These are phyloP conservation scores for Helicoverpa assulta DNA, from an alignment of 2,888 invertebrate genomes.

Conservation along the genomic window DNA sequence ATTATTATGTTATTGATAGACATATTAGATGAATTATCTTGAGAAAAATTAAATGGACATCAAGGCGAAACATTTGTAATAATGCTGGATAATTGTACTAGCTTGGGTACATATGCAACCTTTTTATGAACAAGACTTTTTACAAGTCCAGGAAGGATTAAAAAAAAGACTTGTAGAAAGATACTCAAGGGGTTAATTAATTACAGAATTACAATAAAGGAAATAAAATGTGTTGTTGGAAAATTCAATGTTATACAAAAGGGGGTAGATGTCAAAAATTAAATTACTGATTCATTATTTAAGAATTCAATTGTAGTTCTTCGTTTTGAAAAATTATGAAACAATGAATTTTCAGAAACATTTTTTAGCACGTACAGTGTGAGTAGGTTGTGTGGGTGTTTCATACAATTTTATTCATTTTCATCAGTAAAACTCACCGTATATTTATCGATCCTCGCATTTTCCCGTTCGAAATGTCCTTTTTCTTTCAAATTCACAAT, in stretches of 20 bases:
- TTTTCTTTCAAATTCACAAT: constrained; percentile 85
- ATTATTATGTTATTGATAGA: constrained; percentile 51
- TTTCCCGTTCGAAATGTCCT: constrained; percentile 83
- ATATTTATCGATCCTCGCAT: constrained; percentile 85
- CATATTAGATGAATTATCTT: constrained; percentile 49
- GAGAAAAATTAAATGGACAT: constrained; percentile 33
- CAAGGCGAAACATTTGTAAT: constrained; percentile 46
- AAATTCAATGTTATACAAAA: not conserved
- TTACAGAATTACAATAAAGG: no score
- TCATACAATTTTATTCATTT: constrained; percentile 5
- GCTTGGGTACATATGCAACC: no score
- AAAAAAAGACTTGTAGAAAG: no score
- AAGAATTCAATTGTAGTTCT: not conserved
- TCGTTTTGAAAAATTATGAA: not conserved
- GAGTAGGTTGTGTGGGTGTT: not conserved
- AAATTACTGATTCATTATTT: not conserved
- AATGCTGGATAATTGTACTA: not conserved
- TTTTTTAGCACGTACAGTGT: not conserved
- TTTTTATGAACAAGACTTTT: no score
- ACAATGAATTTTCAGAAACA: no score
- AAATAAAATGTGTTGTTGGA: no score
- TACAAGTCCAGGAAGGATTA: no score
- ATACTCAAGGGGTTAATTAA: no score
- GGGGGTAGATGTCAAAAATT: not conserved
- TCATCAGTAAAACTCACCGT: constrained; percentile 75